Evolutionary conservation across 2,888 invertebrate species (phyloP), one percentile per base, ranked within the genome.

Genomic region (Hemaris fuciformis): DNA sequence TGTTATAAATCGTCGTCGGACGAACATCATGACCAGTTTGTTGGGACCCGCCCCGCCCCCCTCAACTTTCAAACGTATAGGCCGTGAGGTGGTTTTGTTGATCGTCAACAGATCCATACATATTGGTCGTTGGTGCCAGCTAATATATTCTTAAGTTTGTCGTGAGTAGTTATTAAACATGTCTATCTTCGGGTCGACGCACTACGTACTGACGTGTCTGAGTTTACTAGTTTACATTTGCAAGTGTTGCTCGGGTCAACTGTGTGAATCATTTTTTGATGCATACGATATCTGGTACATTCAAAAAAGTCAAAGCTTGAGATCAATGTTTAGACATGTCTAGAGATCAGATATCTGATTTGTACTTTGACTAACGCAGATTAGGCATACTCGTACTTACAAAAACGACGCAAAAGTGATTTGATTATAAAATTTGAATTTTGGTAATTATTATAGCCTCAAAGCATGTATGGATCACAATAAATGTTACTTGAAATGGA

Each of bases 111-210:
- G 85, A 66, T 84, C 85, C 66, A 66, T 66, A 63, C 72, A 63
- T 43, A 65, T 68, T 85, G 84, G 88, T 74, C 72, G 77, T 77
- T 76, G 75, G 76, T 81, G 80, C 84, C 86, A 78, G 83, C 74
- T 84, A 83, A 84, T 86, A 85, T 85, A 83, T 83, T 77, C 76
- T 75, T 75, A 74, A 72, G 74, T 79, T 80, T 76, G 79, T 76
- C 79, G 77, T 79, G 84, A 81, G 81, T 82, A 84, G 80, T 81
- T 84, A 87, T 81, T 86, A 69, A 53, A 18, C 53, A 53, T 31
- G 53, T 53, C 53, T 53, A 53, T 53, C 53, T 46, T 23, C 38
- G 27, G 53, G 53, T 53, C 53, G 53, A 53, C 53, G 53, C 53
- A 53, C 53, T 53, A 31, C 15, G 48, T 53, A 48, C 25, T 48